Evolutionary conservation across 2,797 vertebrate genomes (phyloP).

Genomic region (Chanos chanos): DNA sequence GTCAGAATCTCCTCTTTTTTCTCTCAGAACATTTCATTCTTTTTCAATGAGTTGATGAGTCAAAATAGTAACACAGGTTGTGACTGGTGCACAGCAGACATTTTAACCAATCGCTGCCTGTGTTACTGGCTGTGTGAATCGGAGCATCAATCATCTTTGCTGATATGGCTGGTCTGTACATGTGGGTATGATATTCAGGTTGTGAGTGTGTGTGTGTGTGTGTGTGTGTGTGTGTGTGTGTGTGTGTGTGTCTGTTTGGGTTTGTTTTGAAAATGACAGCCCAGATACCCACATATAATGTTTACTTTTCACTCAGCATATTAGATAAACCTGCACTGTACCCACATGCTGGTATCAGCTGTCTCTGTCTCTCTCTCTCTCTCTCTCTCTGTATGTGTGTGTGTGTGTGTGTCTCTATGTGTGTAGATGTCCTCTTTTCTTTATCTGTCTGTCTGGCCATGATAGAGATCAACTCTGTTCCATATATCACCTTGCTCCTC

Average conservation of each 20-base stretch:
- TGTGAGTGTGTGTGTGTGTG: background rate
- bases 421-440: background rate
- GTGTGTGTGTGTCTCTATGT: constrained; percentile 28
- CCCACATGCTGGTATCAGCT: constrained; percentile 73
- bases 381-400: background rate
- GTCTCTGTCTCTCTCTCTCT: constrained; percentile 2
- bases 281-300: constrained; percentile 57
- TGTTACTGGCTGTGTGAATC: too few relatives aligned
- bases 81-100: too few relatives aligned
- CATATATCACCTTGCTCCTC: too few relatives aligned
- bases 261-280: constrained; percentile 49
- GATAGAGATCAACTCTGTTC: constrained; percentile 52
- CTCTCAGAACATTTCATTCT: too few relatives aligned
- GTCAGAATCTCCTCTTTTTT: too few relatives aligned
- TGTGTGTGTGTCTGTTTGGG: background rate
- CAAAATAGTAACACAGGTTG: too few relatives aligned
- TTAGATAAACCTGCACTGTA: constrained; percentile 61
- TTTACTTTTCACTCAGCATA: constrained; percentile 76
- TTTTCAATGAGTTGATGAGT: too few relatives aligned
- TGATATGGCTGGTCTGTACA: too few relatives aligned
- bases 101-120: too few relatives aligned
- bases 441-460: constrained; percentile 52
- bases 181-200: background rate
- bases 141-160: too few relatives aligned
- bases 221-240: background rate